Conservation (phyloP, 2,888 invertebrate genomes). For the Lithophane ornitopus region DNA sequence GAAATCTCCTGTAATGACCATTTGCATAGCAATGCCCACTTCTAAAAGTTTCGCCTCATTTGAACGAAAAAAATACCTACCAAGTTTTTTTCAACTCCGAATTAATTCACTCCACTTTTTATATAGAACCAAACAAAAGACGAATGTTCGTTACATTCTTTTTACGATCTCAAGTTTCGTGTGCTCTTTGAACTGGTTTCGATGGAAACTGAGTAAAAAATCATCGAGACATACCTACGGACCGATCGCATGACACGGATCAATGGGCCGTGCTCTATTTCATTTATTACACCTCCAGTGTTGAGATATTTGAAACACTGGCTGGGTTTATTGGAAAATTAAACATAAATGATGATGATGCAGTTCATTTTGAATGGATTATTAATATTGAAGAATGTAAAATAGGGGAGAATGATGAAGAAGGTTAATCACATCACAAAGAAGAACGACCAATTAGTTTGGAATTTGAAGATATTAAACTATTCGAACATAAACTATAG, state of each 20-base stretch:
- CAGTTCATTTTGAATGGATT: neutral
- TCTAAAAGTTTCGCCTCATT: neutral
- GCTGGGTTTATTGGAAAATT: slow-evolving; percentile 46
- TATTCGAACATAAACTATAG: neutral
- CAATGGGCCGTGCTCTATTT: slow-evolving; percentile 79
- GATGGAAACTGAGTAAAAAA: slow-evolving; percentile 83
- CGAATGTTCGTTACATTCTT: slow-evolving; percentile 67
- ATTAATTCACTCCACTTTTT: slow-evolving; percentile 53
- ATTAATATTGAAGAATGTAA: neutral
- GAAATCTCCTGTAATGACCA: neutral
- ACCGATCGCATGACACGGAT: slow-evolving; percentile 81
- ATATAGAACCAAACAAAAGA: slow-evolving; percentile 66
- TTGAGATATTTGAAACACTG: slow-evolving; percentile 56
- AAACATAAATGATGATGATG: neutral
- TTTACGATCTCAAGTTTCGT: slow-evolving; percentile 80
- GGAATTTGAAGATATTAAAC: neutral
- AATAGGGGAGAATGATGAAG: neutral
- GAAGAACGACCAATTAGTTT: neutral
- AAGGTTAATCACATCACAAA: no score
- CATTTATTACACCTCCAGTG: slow-evolving; percentile 75
- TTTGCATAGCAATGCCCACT: neutral
- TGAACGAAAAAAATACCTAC: slow-evolving; percentile 4
- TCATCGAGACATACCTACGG: slow-evolving; percentile 76
- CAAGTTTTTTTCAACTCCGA: slow-evolving; percentile 2
- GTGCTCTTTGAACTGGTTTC: slow-evolving; percentile 87